Percentiles rank a stretch among this genome's conserved stretches.
Conservation (phyloP, 1,140 invertebrate genomes). For the Lordiphosa clarofinis region DNA sequence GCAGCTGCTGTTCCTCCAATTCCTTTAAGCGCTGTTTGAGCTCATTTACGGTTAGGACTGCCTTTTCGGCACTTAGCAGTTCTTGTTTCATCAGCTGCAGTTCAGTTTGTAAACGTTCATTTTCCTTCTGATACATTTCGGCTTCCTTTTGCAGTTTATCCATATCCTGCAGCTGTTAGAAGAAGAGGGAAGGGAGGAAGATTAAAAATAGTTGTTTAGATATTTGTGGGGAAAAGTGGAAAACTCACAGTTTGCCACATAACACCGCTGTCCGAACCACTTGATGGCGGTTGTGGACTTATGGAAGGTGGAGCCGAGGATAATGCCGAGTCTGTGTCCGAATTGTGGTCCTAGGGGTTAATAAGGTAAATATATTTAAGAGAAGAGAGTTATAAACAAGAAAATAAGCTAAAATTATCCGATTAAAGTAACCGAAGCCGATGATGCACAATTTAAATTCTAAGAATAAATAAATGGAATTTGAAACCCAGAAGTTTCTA, state of each 20-base stretch:
- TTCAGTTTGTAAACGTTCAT: conserved; percentile 61
- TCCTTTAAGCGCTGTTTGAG: conserved; percentile 67
- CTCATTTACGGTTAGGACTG: conserved; percentile 46
- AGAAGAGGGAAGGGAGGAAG: not conserved
- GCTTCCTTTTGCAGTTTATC: conserved; percentile 78
- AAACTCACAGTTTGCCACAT: conserved; percentile 78
- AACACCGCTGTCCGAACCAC: conserved; percentile 69
- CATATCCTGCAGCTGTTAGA: conserved; percentile 70
- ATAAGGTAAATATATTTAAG: no score
- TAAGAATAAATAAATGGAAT: no score
- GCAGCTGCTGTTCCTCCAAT: conserved; percentile 78
- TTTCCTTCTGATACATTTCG: conserved; percentile 74
- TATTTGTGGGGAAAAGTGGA: not conserved
- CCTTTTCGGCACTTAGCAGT: conserved; percentile 62
- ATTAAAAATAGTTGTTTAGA: not conserved
- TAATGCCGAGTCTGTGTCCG: conserved; percentile 78
- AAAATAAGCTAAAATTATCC: no score
- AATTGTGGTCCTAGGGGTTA: conserved; percentile 55
- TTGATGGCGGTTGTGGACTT: conserved; percentile 76
- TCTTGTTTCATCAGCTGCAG: conserved; percentile 74
- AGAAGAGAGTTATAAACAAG: no score
- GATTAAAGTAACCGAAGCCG: no score
- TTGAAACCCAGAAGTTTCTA: no score
- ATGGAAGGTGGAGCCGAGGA: conserved; percentile 79
- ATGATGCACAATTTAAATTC: no score